Conservation (phyloP, 2,888 invertebrate genomes). For the Habroteleia sp. region DNA sequence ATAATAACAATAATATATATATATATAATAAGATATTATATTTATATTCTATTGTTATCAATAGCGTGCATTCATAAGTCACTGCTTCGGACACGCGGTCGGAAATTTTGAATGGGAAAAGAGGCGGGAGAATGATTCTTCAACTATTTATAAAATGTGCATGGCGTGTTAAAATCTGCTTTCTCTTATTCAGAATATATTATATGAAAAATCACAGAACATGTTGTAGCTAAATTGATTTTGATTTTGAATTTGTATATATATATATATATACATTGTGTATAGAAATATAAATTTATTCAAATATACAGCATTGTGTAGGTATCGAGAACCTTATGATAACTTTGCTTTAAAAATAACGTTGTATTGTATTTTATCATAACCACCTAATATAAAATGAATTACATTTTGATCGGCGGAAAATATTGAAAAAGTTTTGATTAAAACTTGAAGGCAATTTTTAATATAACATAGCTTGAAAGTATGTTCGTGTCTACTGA, state of each 20-base stretch:
- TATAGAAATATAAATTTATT: slow-evolving; percentile 5
- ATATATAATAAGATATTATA: background rate
- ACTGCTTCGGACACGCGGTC: slow-evolving; percentile 15
- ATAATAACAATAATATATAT: too few species aligned
- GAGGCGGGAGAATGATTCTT: slow-evolving; percentile 39
- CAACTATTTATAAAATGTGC: slow-evolving; percentile 26
- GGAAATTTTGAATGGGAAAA: slow-evolving; percentile 12
- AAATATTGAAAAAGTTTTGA: too few species aligned
- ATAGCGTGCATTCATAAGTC: slow-evolving; percentile 29
- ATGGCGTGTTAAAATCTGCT: slow-evolving; percentile 17
- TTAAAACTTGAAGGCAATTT: too few species aligned
- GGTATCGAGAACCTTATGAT: too few species aligned
- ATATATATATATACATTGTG: too few species aligned
- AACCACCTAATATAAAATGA: too few species aligned
- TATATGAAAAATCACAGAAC: slow-evolving; percentile 14
- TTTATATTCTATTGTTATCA: slow-evolving; percentile 26
- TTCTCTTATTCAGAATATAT: slow-evolving; percentile 11
- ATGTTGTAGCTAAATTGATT: slow-evolving; percentile 4
- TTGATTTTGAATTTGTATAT: too few species aligned
- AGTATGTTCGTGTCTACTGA: slow-evolving; percentile 1
- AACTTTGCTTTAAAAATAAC: too few species aligned
- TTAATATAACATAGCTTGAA: too few species aligned
- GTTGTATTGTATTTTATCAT: too few species aligned
- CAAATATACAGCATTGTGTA: too few species aligned
- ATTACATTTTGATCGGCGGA: too few species aligned